These are phyloP conservation scores for Acrocephalus arundinaceus DNA, from an alignment of 2,113 vertebrate species.

Conservation along the genomic window DNA sequence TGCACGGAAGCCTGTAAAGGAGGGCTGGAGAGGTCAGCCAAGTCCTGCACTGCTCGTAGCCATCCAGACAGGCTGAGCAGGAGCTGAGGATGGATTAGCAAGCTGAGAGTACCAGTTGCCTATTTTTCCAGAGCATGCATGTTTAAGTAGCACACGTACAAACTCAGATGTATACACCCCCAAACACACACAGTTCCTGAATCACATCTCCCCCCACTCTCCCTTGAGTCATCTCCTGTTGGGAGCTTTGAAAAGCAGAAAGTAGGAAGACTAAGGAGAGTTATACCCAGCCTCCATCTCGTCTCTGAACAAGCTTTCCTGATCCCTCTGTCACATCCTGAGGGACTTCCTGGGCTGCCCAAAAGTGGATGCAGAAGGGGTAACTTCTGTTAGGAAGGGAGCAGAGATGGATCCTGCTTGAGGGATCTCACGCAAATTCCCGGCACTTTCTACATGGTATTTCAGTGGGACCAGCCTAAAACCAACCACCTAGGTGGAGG, in stretches of 20 bases:
- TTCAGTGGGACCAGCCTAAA: not conserved
- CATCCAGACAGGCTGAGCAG: constrained; percentile 4
- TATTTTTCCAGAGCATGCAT: not conserved
- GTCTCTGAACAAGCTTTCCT: not conserved
- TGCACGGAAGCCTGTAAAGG: not conserved
- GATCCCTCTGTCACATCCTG: not conserved
- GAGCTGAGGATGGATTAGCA: not conserved
- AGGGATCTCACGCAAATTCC: not conserved
- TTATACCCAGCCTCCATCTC: not conserved
- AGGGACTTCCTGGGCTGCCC: not conserved
- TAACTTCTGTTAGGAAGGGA: not conserved
- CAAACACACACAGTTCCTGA: not conserved
- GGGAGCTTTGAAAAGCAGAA: constrained; percentile 22
- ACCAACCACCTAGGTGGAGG: not conserved
- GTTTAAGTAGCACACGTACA: not conserved
- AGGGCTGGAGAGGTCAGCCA: constrained; percentile 36
- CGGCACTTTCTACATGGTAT: not conserved
- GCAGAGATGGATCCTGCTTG: not conserved
- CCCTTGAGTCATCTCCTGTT: constrained; percentile 46
- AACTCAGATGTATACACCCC: not conserved
- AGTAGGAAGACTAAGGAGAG: constrained; percentile 16
- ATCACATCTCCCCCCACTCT: constrained; percentile 30
- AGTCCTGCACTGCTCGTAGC: not conserved
- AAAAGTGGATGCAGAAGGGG: not conserved
- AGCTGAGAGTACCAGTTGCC: not conserved